These are phyloP conservation scores for Apocheima hispidaria DNA, from an alignment of 2,888 invertebrate genomes.

Conservation along the genomic window DNA sequence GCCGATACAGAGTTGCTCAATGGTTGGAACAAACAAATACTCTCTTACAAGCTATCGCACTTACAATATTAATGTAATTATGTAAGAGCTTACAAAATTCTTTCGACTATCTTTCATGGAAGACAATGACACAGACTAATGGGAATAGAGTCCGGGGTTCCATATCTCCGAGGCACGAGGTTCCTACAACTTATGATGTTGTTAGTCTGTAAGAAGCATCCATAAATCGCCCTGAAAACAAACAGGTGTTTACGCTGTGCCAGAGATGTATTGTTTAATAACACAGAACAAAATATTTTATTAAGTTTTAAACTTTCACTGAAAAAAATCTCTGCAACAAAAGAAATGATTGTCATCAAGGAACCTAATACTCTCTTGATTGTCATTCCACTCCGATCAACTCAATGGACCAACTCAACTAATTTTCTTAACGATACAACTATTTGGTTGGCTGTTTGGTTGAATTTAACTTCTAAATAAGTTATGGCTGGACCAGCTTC, in stretches of 20 bases:
- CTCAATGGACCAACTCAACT: too few species aligned
- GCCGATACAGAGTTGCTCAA: too few species aligned
- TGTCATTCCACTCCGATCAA: too few species aligned
- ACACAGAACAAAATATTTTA: conserved; percentile 3
- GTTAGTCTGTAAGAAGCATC: conserved; percentile 41
- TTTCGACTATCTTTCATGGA: conserved; percentile 3
- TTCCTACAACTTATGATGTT: conserved; percentile 31
- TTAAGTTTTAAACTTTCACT: conserved; percentile 1
- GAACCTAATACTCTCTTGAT: too few species aligned
- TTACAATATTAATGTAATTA: too few species aligned
- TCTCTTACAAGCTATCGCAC: too few species aligned
- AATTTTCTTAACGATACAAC: too few species aligned
- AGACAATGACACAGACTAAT: conserved; percentile 24
- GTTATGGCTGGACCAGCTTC: neutral
- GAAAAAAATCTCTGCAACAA: neutral
- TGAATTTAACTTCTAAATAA: neutral
- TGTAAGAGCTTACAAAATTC: neutral
- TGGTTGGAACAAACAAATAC: too few species aligned
- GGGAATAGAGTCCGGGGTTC: conserved; percentile 11
- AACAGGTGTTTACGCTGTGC: conserved; percentile 43
- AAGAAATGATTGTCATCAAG: too few species aligned
- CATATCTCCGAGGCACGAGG: conserved; percentile 8
- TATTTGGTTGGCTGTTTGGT: neutral
- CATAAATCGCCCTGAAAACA: conserved; percentile 47
- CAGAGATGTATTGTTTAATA: conserved; percentile 43